These are phyloP conservation scores for Burhinus bistriatus DNA, from an alignment of 2,113 vertebrate genomes.

Conservation along the genomic window DNA sequence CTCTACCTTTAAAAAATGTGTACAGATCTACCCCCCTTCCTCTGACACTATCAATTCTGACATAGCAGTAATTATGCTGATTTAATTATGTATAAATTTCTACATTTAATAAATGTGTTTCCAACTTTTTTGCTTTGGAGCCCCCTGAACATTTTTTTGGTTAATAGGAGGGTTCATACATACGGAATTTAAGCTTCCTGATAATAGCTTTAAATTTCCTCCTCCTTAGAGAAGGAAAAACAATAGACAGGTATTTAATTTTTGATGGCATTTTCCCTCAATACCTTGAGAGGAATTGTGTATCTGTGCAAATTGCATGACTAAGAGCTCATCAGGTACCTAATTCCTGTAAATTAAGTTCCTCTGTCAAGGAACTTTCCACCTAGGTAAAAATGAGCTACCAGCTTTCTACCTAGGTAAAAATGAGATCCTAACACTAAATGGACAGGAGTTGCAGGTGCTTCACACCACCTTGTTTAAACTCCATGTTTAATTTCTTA, in stretches of 20 bases:
- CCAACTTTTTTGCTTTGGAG: not conserved
- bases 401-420: not conserved
- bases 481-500: not conserved
- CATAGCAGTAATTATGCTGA: not conserved
- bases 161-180: not conserved
- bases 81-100: not conserved
- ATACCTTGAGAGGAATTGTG: not conserved
- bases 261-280: not conserved
- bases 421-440: not conserved
- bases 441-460: not conserved
- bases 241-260: not conserved
- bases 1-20: not conserved
- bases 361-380: not conserved
- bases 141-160: not conserved
- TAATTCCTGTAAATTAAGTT: conserved; percentile 12
- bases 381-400: not conserved
- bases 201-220: not conserved
- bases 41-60: not conserved
- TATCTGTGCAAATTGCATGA: conserved; percentile 10
- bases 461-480: not conserved
- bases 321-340: conserved; percentile 4
- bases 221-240: not conserved
- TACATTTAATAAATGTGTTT: not conserved
- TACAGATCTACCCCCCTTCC: not conserved
- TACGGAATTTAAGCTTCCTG: not conserved